Base-by-base conservation (phyloP, 2,888 invertebrate species). In the Pseudococcus jackbeardsleyi region DNA sequence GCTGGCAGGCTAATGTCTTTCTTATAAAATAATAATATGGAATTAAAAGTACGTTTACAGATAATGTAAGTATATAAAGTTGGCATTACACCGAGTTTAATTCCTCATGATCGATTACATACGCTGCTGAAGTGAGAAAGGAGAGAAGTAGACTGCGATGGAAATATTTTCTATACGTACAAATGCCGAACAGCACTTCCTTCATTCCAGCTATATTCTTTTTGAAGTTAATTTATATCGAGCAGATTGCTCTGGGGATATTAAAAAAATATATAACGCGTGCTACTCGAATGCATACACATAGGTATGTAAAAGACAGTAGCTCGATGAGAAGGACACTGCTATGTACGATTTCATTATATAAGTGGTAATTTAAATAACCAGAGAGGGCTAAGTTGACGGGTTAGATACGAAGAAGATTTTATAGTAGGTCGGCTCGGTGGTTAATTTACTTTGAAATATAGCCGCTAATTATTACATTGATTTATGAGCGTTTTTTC, bases 381-480 rank as follows among this genome's bases (percentile, higher is more conserved):
- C 22, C 22, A 72, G 68, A 72, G 11, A 72, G 33, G 68, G 59
- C n/a, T 59, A 59, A 59, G 19, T 59, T 19, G 9, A 59, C 68
- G 26, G 3, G 26, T 6, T 6, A 33, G 68, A 59, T 59, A 59
- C 11, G 64, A 64, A 15, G 68, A 72, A 72, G 68, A 72, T 33
- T 72, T 33, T 72, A 72, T 33, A 33, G 26, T 64, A 64, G 64
- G 64, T 64, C 64, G 64, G 64, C 64, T 64, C 26, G 68, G 12
- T 72, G 68, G 68, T 72, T 72, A 72, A 72, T 72, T 72, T 72
- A 72, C 68, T 72, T 72, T 72, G 68, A 72, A 72, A 72, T 72
- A 72, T 72, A 72, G 68, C 68, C 68, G 68, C 68, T 72, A 72
- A 72, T 72, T 72, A 72, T 72, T 72, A 72, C 68, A 72, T 72